Evolutionary conservation across 2,797 vertebrate genomes (phyloP), one percentile per base, ranked within the genome.

Genomic region (Melanotaenia maccullochi): DNA sequence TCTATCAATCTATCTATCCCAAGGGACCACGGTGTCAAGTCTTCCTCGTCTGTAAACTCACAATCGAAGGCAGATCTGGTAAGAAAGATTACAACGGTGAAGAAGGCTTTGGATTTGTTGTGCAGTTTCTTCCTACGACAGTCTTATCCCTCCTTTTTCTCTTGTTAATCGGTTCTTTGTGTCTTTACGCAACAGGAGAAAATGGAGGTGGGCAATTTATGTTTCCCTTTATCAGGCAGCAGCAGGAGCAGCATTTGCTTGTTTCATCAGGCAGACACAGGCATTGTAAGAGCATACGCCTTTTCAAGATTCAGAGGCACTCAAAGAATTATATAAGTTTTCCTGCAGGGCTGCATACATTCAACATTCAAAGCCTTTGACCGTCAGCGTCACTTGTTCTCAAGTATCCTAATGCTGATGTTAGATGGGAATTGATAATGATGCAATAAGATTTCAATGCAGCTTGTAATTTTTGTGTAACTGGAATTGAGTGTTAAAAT

Each of bases 11-110:
- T n/a, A 56, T 63, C 65, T 52, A 52, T 68, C 65, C 72, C 67
- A 60, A 56, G 69, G 65, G 57, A 61, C 81, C 66, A 72, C 79
- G 51, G 73, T 80, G 78, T 80, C 84, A 90, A 86, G 74, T 75
- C 71, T 72, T 74, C 49, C 82, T 84, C 85, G 87, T 85, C 83
- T 82, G 60, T 67, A 79, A 87, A 82, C 60, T 75, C 73, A 73
- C 76, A 51, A 78, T 74, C 61, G 3, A 70, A 62, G n/a, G 76
- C 69, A 78, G 76, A 88, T 85, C 86, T 71, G 78, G 75, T 54
- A 64, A 40, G 56, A 71, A 60, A 51, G 35, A 80, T 28, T 67
- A 65, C 44, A 24, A 36, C 56, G 60, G 62, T 7, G 44, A 25
- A 51, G 40, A 60, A 70, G 14, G 59, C 61, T 71, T 68, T 35